A percentile compares a stretch with the other conserved stretches of the same genome.
Conservation (phyloP, 1,140 invertebrate species). For the Sycophaga agraensis region DNA sequence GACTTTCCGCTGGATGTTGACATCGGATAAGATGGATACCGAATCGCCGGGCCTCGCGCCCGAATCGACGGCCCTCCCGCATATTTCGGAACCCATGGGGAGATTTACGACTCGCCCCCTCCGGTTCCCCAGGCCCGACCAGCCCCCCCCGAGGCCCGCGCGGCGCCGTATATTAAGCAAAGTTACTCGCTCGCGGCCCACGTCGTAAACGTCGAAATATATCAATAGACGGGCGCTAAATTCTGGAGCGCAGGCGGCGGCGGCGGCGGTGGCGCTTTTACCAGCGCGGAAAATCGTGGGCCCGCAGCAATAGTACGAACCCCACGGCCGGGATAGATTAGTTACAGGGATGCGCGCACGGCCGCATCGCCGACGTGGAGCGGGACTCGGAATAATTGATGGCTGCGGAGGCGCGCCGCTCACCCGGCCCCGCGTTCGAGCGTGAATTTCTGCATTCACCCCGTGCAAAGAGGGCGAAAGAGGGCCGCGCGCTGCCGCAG, state of each 20-base stretch:
- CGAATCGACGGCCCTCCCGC: neutral
- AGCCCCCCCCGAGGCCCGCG: constrained; percentile 42
- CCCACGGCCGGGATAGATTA: constrained; percentile 32
- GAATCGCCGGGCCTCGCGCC: neutral
- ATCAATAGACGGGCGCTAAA: constrained; percentile 47
- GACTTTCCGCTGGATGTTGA: constrained; percentile 15
- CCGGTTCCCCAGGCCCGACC: too few relatives aligned
- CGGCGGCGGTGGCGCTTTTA: too few relatives aligned
- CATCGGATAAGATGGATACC: constrained; percentile 16
- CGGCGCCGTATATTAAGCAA: constrained; percentile 42
- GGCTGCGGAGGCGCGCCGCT: too few relatives aligned
- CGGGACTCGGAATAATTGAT: constrained; percentile 17
- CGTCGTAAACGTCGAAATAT: constrained; percentile 53
- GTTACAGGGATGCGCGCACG: too few relatives aligned
- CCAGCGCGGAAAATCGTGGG: constrained; percentile 2
- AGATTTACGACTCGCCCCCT: too few relatives aligned
- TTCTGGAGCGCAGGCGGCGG: too few relatives aligned
- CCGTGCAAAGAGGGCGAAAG: neutral
- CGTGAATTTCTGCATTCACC: constrained; percentile 13
- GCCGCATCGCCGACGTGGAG: too few relatives aligned
- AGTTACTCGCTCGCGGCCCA: constrained; percentile 41
- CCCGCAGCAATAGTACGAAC: too few relatives aligned
- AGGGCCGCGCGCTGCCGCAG: too few relatives aligned
- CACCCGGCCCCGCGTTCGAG: constrained; percentile 7
- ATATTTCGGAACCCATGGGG: constrained; percentile 35